These are phyloP conservation scores for Aythya baeri DNA, from an alignment of 2,113 vertebrate genomes.

Conservation along the genomic window DNA sequence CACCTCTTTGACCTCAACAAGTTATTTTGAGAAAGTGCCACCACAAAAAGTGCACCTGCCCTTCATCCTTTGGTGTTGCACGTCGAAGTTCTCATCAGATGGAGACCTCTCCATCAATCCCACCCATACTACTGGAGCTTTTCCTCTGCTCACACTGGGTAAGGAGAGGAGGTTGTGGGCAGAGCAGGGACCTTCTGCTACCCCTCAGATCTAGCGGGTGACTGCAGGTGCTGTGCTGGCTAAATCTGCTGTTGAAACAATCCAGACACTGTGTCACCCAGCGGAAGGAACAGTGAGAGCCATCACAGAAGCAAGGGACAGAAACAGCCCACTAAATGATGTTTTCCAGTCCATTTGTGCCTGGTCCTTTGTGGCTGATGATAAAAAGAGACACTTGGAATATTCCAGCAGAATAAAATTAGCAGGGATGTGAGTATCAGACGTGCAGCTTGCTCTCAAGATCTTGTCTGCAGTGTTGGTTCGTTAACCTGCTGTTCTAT, in stretches of 20 bases:
- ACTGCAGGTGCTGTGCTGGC: background rate
- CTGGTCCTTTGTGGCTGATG: background rate
- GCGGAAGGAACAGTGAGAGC: background rate
- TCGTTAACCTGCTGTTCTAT: slow-evolving; percentile 11
- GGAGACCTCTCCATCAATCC: background rate
- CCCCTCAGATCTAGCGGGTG: background rate
- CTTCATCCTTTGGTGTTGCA: background rate
- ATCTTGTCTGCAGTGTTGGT: background rate
- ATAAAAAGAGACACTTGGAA: slow-evolving; percentile 11
- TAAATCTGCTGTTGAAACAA: background rate
- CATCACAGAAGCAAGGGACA: background rate
- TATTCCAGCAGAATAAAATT: slow-evolving; percentile 27
- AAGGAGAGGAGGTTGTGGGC: background rate
- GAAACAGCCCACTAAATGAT: background rate
- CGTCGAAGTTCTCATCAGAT: background rate
- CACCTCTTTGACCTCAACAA: background rate
- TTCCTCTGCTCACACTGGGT: background rate
- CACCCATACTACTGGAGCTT: background rate
- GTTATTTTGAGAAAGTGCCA: background rate
- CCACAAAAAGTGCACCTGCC: background rate
- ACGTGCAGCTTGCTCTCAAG: background rate
- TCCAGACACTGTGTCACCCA: background rate
- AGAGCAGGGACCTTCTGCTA: background rate
- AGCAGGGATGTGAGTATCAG: background rate
- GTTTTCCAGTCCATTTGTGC: background rate